Conservation (phyloP, 2,888 invertebrate genomes). For the Sisyra terminalis region DNA sequence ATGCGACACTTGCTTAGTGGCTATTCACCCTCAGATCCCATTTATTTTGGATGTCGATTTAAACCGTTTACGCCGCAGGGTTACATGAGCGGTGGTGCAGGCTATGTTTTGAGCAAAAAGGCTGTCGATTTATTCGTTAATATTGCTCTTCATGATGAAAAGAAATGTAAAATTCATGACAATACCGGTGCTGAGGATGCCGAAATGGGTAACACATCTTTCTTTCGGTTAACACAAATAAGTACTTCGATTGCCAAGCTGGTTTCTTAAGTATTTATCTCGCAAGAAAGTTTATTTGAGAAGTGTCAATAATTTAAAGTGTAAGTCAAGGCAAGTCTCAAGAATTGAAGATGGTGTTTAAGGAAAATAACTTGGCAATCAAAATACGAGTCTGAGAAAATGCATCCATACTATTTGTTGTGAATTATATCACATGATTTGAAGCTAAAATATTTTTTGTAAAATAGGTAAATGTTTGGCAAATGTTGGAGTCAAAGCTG, state of each 20-base stretch:
- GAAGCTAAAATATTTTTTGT: too few species aligned
- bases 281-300: too few species aligned
- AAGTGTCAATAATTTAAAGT: too few species aligned
- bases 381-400: not conserved
- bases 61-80: conserved; percentile 73
- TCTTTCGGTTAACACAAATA: too few species aligned
- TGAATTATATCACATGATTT: too few species aligned
- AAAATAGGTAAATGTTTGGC: conserved; percentile 61
- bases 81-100: conserved; percentile 87
- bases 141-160: conserved; percentile 48
- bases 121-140: conserved; percentile 65
- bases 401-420: not conserved
- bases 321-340: too few species aligned
- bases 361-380: conserved; percentile 9
- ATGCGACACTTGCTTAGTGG: conserved; percentile 73
- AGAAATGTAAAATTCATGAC: conserved; percentile 43
- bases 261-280: too few species aligned
- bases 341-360: too few species aligned
- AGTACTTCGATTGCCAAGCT: too few species aligned
- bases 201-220: conserved; percentile 77
- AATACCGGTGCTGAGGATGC: conserved; percentile 77
- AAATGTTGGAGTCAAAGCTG: conserved; percentile 68
- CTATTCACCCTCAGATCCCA: conserved; percentile 51
- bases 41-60: conserved; percentile 85
- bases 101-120: conserved; percentile 81